Percentiles rank a stretch among this genome's conserved stretches.
These are phyloP conservation scores for Enchytraeus crypticus DNA, from an alignment of 2,888 invertebrate species.

Conservation along the genomic window DNA sequence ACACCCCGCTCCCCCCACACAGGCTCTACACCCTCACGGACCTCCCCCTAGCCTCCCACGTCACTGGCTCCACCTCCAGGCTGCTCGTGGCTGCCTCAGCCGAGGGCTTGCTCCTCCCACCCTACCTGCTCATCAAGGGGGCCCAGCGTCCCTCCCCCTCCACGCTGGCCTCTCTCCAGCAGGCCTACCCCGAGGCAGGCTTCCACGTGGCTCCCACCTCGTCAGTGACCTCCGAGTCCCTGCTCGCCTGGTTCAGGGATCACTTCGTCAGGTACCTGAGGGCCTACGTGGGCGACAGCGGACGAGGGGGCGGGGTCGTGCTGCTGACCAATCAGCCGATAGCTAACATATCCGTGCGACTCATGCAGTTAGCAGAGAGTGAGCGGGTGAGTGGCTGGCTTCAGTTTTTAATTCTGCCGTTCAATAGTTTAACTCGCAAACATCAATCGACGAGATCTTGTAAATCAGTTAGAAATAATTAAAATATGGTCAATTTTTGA, in stretches of 20 bases:
- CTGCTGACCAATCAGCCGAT: conserved; percentile 23
- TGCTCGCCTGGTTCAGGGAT: conserved; percentile 29
- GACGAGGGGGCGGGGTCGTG: conserved; percentile 16
- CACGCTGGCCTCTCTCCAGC: not conserved
- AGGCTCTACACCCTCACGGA: not conserved
- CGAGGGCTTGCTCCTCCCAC: conserved; percentile 25
- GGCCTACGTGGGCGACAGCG: not conserved
- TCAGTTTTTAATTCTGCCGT: too few species aligned
- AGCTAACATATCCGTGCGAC: conserved; percentile 22
- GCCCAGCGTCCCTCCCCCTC: conserved; percentile 16
- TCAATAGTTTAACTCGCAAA: too few species aligned
- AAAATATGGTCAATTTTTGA: too few species aligned
- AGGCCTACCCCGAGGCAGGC: conserved; percentile 21
- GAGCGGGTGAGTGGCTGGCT: conserved; percentile 20
- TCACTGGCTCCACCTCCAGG: not conserved
- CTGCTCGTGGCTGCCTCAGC: conserved; percentile 22
- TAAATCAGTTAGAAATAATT: too few species aligned
- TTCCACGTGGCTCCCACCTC: conserved; percentile 22
- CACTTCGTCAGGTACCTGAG: conserved; percentile 24
- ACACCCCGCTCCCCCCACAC: not conserved
- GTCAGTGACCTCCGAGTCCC: conserved; percentile 19
- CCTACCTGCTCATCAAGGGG: conserved; percentile 27
- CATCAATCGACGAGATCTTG: too few species aligned
- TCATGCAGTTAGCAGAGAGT: conserved; percentile 24
- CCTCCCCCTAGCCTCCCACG: not conserved